Percentiles rank a stretch among this genome's conserved stretches.
These are phyloP conservation scores for Mythimna albipuncta DNA, from an alignment of 2,888 invertebrate genomes.

Conservation along the genomic window DNA sequence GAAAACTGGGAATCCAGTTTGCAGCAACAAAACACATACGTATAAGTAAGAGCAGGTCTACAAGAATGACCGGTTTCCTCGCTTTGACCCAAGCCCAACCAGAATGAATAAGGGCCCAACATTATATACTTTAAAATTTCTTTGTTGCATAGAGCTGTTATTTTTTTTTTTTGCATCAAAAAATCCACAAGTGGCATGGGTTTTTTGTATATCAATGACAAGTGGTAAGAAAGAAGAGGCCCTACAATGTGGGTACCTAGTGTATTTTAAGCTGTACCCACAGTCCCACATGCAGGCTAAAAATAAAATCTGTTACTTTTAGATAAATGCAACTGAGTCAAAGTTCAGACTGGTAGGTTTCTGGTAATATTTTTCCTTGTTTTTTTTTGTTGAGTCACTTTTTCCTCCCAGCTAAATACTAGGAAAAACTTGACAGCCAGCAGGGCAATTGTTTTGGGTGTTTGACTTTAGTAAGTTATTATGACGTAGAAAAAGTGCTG, in stretches of 20 bases:
- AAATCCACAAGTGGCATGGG: too few species aligned
- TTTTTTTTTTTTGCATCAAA: too few species aligned
- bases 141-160: not conserved
- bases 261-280: too few species aligned
- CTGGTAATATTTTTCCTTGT: too few species aligned
- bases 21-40: slow-evolving; percentile 6
- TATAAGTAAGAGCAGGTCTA: slow-evolving; percentile 2
- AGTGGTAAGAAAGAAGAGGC: not conserved
- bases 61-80: slow-evolving; percentile 13
- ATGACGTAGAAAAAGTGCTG: not conserved
- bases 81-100: slow-evolving; percentile 3
- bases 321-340: not conserved
- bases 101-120: not conserved
- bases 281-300: not conserved
- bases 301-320: not conserved
- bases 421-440: not conserved
- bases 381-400: not conserved
- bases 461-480: not conserved
- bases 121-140: not conserved
- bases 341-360: too few species aligned
- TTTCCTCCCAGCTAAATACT: not conserved
- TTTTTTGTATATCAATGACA: too few species aligned
- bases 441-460: not conserved
- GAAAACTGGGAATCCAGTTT: slow-evolving; percentile 8
- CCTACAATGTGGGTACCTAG: not conserved